A percentile compares a stretch with the other conserved stretches of the same genome.
Evolutionary conservation across 37 sponge, comb jelly and placozoan species (phyloP).

Genomic region (Tethya wilhelma): DNA sequence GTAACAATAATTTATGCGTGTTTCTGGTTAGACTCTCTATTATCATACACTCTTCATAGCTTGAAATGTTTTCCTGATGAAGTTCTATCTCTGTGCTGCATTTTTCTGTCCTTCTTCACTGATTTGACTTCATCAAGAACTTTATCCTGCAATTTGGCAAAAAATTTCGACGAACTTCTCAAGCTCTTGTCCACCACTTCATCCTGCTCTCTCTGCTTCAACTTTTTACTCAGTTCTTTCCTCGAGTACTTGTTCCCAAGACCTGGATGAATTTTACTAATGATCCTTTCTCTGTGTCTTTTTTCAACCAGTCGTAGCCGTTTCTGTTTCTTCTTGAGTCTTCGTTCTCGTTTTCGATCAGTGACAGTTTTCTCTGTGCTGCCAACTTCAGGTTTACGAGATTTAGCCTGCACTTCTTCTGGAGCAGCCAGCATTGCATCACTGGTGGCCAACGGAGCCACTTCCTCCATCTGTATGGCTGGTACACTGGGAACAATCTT

Average conservation of each 20-base stretch:
- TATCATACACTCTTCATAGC: neutral
- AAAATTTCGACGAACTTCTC: conserved; percentile 71
- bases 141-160: conserved; percentile 67
- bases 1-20: too few species aligned
- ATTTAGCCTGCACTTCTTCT: conserved; percentile 74
- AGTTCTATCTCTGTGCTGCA: neutral
- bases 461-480: conserved; percentile 84
- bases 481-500: conserved; percentile 81
- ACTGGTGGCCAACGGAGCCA: conserved; percentile 63
- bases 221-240: conserved; percentile 19
- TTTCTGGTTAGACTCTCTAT: too few species aligned
- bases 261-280: conserved; percentile 51
- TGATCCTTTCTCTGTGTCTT: conserved; percentile 34
- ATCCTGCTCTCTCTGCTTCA: conserved; percentile 29
- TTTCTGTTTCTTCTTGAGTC: conserved; percentile 64
- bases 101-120: neutral
- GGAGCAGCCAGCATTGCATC: conserved; percentile 80
- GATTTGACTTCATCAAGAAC: conserved; percentile 40
- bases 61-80: conserved; percentile 9
- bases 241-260: conserved; percentile 70
- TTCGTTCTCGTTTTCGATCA: conserved; percentile 64
- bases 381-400: conserved; percentile 21
- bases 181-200: conserved; percentile 34
- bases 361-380: conserved; percentile 64
- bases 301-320: conserved; percentile 34